Base-by-base conservation (phyloP, 2,113 vertebrate species). In the Microcebus griseorufus region DNA sequence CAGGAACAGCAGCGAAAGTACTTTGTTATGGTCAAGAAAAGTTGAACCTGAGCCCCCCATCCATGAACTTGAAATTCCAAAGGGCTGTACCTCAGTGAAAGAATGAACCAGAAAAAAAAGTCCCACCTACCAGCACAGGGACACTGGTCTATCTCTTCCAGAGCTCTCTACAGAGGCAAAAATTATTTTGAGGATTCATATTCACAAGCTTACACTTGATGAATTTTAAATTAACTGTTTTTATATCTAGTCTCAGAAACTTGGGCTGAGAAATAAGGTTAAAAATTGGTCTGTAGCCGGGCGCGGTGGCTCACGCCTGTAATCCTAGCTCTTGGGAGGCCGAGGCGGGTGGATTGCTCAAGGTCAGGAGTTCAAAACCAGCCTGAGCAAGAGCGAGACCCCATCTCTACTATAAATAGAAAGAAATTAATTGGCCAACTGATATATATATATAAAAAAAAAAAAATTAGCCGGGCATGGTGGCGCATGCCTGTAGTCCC, bases 231-330 rank as follows among this genome's bases (percentile, higher is more conserved):
- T 22, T 82, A 65, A 83, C 11, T 81, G 25, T 88, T 69, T 93
- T 89, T 85, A 60, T 69, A n/a, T 53, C 29, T 88, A 62, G n/a
- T 72, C 64, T 91, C 69, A 72, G 80, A 93, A 94, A 90, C 25
- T 10, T 5, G 32, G 7, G 14, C 37, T 94, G 64, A 94, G 29
- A 82, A 79, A 78, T 90, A 79, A 37, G 55, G 6, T 42, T 95
- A 67, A 82, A 90, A 62, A 60, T 62, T 96, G 22, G 12, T 67
- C 32, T 64, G 27, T 45, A 83, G n/a, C n/a, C n/a, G n/a, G n/a
- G n/a, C n/a, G n/a, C n/a, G n/a, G n/a, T n/a, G n/a, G n/a, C n/a
- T n/a, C n/a, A n/a, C n/a, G n/a, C n/a, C n/a, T n/a, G n/a, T n/a
- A n/a, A n/a, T n/a, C n/a, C n/a, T n/a, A n/a, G n/a, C n/a, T n/a